Evolutionary conservation across 1,140 invertebrate genomes (phyloP).

Genomic region (Gonioctena quinquepunctata): DNA sequence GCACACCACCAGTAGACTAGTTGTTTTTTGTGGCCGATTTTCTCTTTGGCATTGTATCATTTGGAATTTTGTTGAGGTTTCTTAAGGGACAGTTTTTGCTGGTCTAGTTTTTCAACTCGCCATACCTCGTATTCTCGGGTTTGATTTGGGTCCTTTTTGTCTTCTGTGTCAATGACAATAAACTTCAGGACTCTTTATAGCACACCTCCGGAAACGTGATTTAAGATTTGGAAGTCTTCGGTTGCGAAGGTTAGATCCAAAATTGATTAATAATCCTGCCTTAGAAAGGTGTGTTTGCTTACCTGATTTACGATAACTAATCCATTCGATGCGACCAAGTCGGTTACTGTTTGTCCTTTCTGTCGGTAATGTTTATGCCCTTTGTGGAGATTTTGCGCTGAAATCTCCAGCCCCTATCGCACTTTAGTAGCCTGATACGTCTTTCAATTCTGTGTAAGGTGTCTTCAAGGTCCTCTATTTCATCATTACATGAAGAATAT

Average conservation of each 20-base stretch:
- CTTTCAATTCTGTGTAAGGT: neutral
- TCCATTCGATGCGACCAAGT: conserved; percentile 6
- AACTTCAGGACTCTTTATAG: neutral
- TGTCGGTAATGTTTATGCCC: neutral
- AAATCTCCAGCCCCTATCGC: neutral
- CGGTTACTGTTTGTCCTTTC: conserved; percentile 1
- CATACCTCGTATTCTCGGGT: neutral
- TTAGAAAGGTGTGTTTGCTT: neutral
- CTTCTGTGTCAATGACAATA: neutral
- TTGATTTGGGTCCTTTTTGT: neutral
- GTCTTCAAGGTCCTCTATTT: neutral
- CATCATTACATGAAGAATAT: neutral
- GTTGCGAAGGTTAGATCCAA: neutral
- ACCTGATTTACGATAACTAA: neutral
- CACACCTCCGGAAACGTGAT: neutral
- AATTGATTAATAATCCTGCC: neutral
- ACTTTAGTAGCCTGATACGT: neutral
- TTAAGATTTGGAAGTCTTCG: neutral
- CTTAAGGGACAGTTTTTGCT: too few relatives aligned
- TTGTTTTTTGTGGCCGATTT: too few relatives aligned
- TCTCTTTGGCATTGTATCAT: too few relatives aligned
- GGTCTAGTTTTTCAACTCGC: too few relatives aligned
- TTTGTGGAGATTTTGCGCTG: neutral
- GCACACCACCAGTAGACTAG: too few relatives aligned
- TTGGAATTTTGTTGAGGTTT: too few relatives aligned